A percentile compares a stretch with the other conserved stretches of the same genome.
Conservation (phyloP, 2,797 vertebrate genomes). For the Eurystomus glaucurus region DNA sequence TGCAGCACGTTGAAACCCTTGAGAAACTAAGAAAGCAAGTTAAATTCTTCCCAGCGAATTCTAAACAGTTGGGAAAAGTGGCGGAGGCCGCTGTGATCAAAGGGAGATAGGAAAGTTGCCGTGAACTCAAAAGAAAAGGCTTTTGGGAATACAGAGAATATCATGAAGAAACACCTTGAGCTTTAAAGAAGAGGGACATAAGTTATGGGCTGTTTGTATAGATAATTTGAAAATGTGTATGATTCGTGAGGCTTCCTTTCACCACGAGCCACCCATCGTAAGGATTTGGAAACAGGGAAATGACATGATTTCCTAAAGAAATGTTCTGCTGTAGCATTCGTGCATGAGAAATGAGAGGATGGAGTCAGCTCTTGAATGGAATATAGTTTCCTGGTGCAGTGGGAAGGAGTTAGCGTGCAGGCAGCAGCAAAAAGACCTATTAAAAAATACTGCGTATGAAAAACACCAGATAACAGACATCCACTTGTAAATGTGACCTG, state of each 20-base stretch:
- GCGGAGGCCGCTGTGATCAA: background rate
- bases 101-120: background rate
- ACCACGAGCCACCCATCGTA: background rate
- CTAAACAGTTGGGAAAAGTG: background rate
- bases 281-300: background rate
- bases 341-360: background rate
- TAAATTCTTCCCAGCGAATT: background rate
- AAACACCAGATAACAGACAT: background rate
- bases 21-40: conserved; percentile 18
- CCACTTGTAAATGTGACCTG: conserved; percentile 7
- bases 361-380: background rate
- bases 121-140: background rate
- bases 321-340: background rate
- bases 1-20: background rate
- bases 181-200: background rate
- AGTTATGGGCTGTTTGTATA: background rate
- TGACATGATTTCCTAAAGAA: background rate
- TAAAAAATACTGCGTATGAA: background rate
- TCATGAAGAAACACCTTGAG: background rate
- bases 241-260: background rate
- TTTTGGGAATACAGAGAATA: background rate
- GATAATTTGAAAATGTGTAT: background rate
- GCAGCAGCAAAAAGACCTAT: background rate
- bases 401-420: background rate
- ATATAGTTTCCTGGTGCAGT: background rate